Base-by-base conservation (phyloP, 2,797 vertebrate genomes). In the Thamnophis elegans region DNA sequence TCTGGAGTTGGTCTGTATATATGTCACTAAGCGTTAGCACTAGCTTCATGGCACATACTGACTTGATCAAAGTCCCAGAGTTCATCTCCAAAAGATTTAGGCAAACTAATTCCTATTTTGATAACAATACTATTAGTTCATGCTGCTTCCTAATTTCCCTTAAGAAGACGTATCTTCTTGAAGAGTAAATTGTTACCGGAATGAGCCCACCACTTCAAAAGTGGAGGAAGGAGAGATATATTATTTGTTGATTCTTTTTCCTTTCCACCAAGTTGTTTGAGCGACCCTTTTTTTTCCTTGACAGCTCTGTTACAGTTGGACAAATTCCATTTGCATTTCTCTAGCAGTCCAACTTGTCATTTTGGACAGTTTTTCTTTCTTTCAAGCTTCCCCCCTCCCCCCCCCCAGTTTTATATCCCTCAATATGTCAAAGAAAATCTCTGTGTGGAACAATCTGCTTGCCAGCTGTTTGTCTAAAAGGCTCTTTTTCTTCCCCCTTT, bases 281-380 rank as follows among this genome's bases (percentile, higher is more conserved):
- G 9, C 59, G 91, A 86, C 95, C 91, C 92, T 89, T 93, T 89
- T 89, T 42, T 78, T 10, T 2, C n/a, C 14, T 36, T 94, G 95
- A 82, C 96, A 96, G 94, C 95, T 94, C 94, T 53, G 95, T 62
- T 82, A 91, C 0, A 13, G 55, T 92, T 95, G 95, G 94, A 94
- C 94, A 51, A 59, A 42, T 95, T 96, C 94, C 55, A 26, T 62
- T 87, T 91, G 92, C 93, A 26, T 95, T 92, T 92, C 91, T 89
- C 91, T 65, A 88, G 95, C 88, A 94, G 92, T 82, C 42, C 78
- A 82, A 25, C 55, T 78, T 95, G 91, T 88, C 95, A 16, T 28
- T 93, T 93, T 2, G 94, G 94, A 58, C 94, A 89, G 32, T 96
- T 91, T 90, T 87, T 96, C 90, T 88, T 87, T 90, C 89, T 93